Base-by-base conservation (phyloP, 2,888 invertebrate genomes). In the Hanleya hanleyi region DNA sequence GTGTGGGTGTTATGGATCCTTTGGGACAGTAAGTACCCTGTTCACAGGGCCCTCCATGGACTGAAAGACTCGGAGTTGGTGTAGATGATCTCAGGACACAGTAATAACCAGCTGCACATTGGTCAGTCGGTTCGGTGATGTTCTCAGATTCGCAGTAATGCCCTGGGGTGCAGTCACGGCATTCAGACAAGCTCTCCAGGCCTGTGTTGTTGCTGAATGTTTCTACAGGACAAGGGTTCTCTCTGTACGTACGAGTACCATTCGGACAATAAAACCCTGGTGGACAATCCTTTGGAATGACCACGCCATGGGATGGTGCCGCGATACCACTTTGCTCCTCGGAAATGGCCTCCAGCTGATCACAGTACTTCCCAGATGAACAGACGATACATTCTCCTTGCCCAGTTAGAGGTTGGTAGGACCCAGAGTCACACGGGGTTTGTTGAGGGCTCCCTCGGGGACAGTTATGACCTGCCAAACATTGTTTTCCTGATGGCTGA, bases 251-350 rank as follows among this genome's bases (percentile, higher is more conserved):
- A 72, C 79, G 75, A 3, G 89, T 89, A 1, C 84, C 86, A 61
- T 84, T 86, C 18, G 87, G 87, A 69, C 89, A 89, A 72, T 82
- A 88, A 77, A 84, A 89, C 3, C 89, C 89, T 26, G 86, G 84
- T 29, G 85, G 85, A 69, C 89, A 89, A 57, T 49, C 83, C 74
- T 88, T 88, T 1, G 88, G 88, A 33, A 84, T 88, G 32, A 88
- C 88, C 6, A 88, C 89, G 26, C 89, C 89, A 77, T 89, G 88
- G n/a, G 88, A 87, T 1, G 86, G 71, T 32, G 84, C 84, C 32
- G 76, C 77, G 0, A 76, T 77, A 35, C 89, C 89, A 82, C 88
- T 89, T 77, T 89, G 89, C 49, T 81, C 35, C 69, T 88, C 89
- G 41, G 77, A 66, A 15, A 87, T 87, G 33, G 89, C 88, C 69